phyloP scores from a whole-genome alignment of 35 echinoderm and acorn worm genomes.

The Lytechinus pictus region DNA sequence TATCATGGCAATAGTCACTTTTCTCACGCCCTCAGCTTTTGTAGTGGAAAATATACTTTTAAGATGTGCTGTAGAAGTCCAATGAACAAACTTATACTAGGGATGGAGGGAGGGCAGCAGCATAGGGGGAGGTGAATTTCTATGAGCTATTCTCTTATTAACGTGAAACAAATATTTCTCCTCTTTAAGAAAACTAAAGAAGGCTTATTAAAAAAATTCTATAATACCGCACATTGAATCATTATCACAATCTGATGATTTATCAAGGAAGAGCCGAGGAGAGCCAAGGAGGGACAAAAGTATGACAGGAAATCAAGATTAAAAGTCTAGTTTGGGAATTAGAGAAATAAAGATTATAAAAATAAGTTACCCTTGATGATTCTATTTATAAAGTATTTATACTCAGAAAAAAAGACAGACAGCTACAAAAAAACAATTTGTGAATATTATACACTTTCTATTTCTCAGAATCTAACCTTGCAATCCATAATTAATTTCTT shows the following conservation, averaged over 20 bases:
- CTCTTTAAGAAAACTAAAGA: background rate
- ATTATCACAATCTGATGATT: background rate
- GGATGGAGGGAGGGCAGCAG: too few relatives aligned
- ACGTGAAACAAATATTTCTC: too few relatives aligned
- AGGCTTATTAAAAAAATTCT: background rate
- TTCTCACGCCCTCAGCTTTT: too few relatives aligned
- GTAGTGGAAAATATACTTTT: too few relatives aligned
- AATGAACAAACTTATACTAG: too few relatives aligned
- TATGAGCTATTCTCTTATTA: too few relatives aligned
- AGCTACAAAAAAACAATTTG: background rate
- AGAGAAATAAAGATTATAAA: background rate
- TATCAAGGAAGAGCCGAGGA: background rate
- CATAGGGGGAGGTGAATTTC: too few relatives aligned
- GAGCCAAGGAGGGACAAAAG: background rate
- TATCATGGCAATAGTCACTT: too few relatives aligned
- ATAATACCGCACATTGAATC: background rate
- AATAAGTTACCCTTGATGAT: background rate
- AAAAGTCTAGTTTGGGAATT: background rate
- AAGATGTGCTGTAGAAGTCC: too few relatives aligned
- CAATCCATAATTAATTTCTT: background rate
- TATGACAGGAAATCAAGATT: background rate
- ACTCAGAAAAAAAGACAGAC: background rate
- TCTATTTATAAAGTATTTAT: background rate
- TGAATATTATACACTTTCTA: background rate
- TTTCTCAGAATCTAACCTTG: background rate